Evolutionary conservation across 2,113 vertebrate species (phyloP).

Genomic region (Poeciliopsis prolifica): DNA sequence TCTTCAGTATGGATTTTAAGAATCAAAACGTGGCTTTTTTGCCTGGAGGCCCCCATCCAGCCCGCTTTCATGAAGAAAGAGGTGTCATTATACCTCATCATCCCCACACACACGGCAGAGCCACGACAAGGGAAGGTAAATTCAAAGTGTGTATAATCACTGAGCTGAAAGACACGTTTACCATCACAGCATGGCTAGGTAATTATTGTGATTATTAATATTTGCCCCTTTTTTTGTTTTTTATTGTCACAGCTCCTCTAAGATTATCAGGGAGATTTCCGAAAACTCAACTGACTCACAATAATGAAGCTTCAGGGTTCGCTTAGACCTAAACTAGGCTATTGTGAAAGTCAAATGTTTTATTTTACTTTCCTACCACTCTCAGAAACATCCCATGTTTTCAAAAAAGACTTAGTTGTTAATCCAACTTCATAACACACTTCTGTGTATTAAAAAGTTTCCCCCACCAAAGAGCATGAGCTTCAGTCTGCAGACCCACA

Average conservation of each 20-base stretch:
- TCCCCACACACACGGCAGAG: constrained; percentile 9
- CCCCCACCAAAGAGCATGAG: no score
- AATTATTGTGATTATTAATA: neutral
- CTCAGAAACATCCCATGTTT: no score
- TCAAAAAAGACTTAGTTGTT: no score
- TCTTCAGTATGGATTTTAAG: constrained; percentile 59
- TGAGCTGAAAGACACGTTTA: constrained; percentile 47
- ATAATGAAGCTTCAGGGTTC: no score
- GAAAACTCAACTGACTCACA: neutral
- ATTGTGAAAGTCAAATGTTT: no score
- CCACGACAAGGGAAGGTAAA: constrained; percentile 21
- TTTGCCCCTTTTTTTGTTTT: neutral
- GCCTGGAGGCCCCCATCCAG: constrained; percentile 82
- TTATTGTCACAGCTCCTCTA: neutral
- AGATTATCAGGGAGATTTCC: neutral
- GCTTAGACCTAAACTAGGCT: no score
- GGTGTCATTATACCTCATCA: constrained; percentile 73
- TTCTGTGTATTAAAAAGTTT: no score
- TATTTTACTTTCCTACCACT: no score
- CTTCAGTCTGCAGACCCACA: no score
- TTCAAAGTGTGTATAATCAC: constrained; percentile 33
- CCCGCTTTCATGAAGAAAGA: constrained; percentile 81
- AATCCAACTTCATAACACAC: no score
- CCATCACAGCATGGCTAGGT: neutral
- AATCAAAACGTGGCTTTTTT: constrained; percentile 86